Evolutionary conservation across 2,797 vertebrate genomes (phyloP).

Genomic region (Neostethus bicornis): DNA sequence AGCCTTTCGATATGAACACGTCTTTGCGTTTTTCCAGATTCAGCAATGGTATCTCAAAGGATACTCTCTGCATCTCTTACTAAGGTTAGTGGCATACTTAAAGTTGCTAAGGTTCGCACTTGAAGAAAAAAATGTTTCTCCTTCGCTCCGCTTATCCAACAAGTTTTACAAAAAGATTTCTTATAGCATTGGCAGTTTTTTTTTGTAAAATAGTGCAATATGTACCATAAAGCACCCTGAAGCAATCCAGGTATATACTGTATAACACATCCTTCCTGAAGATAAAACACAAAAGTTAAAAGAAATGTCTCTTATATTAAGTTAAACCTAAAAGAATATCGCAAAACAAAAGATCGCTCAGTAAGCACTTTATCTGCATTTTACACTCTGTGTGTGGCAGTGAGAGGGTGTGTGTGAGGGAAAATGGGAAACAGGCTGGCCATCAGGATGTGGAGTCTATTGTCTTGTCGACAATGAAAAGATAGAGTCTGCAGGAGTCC

Average conservation of each 20-base stretch:
- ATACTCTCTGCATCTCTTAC: background rate
- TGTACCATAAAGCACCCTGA: background rate
- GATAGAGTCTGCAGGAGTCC: slow-evolving; percentile 75
- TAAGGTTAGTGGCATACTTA: background rate
- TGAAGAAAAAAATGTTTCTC: background rate
- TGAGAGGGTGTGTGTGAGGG: slow-evolving; percentile 35
- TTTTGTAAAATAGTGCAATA: background rate
- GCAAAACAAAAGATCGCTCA: slow-evolving; percentile 1
- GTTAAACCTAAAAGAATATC: background rate
- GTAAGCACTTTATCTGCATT: slow-evolving; percentile 32
- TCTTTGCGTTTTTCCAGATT: background rate
- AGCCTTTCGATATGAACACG: no score
- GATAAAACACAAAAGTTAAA: background rate
- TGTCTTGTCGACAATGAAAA: slow-evolving; percentile 81
- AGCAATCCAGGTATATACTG: background rate
- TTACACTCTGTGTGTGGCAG: slow-evolving; percentile 29
- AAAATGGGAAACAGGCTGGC: slow-evolving; percentile 59
- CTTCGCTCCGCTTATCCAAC: background rate
- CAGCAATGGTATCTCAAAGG: background rate
- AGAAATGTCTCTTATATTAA: slow-evolving; percentile 4
- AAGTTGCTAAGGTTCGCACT: background rate
- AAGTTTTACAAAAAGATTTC: background rate
- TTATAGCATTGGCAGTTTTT: background rate
- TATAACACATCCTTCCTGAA: background rate
- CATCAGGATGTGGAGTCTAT: slow-evolving; percentile 74